Conservation (phyloP, 2,797 vertebrate genomes). For the Sternotherus odoratus region DNA sequence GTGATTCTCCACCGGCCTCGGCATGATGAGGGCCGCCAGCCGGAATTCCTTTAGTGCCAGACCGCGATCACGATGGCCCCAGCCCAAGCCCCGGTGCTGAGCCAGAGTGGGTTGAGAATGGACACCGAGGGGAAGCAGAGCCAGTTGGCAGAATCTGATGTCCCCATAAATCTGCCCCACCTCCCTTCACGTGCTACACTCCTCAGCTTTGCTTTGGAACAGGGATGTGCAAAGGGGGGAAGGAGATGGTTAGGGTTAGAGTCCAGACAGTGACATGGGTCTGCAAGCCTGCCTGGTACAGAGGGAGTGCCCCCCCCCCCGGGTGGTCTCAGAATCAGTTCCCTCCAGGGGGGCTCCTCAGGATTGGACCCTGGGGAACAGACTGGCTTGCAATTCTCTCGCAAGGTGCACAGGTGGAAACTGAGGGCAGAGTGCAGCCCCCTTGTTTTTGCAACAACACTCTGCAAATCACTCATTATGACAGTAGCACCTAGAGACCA, state of each 20-base stretch:
- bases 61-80: neutral
- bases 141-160: neutral
- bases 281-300: neutral
- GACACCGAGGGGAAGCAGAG: neutral
- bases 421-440: neutral
- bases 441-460: neutral
- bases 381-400: neutral
- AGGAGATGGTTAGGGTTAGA: neutral
- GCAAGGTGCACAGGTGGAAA: neutral
- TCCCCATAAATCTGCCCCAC: neutral
- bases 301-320: neutral
- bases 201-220: neutral
- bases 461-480: neutral
- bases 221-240: neutral
- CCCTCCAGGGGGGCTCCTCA: neutral
- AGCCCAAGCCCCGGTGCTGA: neutral
- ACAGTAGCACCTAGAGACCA: neutral
- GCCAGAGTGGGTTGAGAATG: neutral
- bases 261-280: neutral
- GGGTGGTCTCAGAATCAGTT: neutral
- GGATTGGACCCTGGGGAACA: neutral
- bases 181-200: neutral
- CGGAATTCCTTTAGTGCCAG: neutral
- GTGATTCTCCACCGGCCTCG: neutral
- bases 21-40: neutral